Evolutionary conservation across 2,113 vertebrate species (phyloP), one percentile per base, ranked within the genome.

Genomic region (Atractosteus spatula): DNA sequence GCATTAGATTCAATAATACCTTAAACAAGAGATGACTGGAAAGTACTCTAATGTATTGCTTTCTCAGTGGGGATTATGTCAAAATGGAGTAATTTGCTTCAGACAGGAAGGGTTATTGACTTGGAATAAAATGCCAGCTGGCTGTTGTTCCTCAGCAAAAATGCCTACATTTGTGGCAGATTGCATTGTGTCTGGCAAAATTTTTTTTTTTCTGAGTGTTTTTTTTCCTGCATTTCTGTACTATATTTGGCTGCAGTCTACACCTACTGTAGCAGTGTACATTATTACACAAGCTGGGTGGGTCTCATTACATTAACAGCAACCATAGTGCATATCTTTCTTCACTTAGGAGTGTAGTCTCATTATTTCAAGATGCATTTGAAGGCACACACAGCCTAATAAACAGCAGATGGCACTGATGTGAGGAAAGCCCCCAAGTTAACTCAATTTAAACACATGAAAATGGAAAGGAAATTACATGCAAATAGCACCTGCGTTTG

Each of bases 11-110:
- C 71, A 74, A 64, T 69, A 67, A 62, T 72, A 63, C 76, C 74
- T 84, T 83, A 77, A 81, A 76, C 72, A 71, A 83, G 78, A 77
- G 69, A 76, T 76, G 69, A 71, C 74, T 81, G 62, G 41, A 62
- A 56, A 1, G 6, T 62, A 76, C 67, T 78, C 63, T 43, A 72
- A 74, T 80, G 61, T 70, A 68, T 74, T 84, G 71, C n/a, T 67
- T 47, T 62, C 70, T 42, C 63, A 68, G 74, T 17, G 13, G 56
- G 56, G 56, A 11, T 68, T 77, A 70, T 71, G 63, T 71, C 59
- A 57, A 62, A 29, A 73, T 71, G 67, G 74, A 71, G 70, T 76
- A 68, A 72, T 77, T 76, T 74, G 62, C 68, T 68, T 55, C 41
- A 70, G 68, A 74, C 64, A 71, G 64, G 55, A 72, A 14, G 8